These are phyloP conservation scores for Orthosia gothica DNA, from an alignment of 2,888 invertebrate species.

Conservation along the genomic window DNA sequence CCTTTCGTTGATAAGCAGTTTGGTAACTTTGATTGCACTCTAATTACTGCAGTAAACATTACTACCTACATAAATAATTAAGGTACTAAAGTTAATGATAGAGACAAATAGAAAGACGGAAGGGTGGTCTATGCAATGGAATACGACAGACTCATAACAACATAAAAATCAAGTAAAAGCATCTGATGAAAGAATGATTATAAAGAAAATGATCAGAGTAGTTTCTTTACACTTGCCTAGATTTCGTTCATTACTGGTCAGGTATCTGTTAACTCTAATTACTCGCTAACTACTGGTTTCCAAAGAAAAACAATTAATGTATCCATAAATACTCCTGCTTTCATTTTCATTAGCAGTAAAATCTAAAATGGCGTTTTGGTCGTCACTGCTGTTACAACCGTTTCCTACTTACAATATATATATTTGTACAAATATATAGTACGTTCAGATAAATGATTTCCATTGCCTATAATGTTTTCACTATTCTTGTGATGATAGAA, in stretches of 20 bases:
- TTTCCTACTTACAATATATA: neutral
- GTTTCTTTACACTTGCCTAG: neutral
- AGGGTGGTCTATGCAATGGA: too few species aligned
- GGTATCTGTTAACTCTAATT: slow-evolving; percentile 11
- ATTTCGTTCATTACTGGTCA: neutral
- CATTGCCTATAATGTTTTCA: too few species aligned
- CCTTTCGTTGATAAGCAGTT: slow-evolving; percentile 33
- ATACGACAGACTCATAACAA: too few species aligned
- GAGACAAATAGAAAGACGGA: too few species aligned
- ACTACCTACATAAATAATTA: slow-evolving; percentile 7
- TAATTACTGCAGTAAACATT: slow-evolving; percentile 22
- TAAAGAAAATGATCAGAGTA: too few species aligned
- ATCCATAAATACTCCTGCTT: neutral
- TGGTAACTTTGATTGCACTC: slow-evolving; percentile 33
- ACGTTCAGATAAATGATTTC: neutral
- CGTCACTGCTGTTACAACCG: neutral
- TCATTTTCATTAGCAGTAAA: slow-evolving; percentile 4
- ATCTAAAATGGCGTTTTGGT: neutral
- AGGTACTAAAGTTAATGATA: too few species aligned
- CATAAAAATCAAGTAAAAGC: too few species aligned
- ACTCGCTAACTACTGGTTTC: neutral
- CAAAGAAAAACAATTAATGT: slow-evolving; percentile 25
- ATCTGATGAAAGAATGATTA: too few species aligned
- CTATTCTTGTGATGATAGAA: too few species aligned
- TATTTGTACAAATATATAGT: too few species aligned